Evolutionary conservation across 2,888 invertebrate species (phyloP).

Genomic region (Muscina levida): DNA sequence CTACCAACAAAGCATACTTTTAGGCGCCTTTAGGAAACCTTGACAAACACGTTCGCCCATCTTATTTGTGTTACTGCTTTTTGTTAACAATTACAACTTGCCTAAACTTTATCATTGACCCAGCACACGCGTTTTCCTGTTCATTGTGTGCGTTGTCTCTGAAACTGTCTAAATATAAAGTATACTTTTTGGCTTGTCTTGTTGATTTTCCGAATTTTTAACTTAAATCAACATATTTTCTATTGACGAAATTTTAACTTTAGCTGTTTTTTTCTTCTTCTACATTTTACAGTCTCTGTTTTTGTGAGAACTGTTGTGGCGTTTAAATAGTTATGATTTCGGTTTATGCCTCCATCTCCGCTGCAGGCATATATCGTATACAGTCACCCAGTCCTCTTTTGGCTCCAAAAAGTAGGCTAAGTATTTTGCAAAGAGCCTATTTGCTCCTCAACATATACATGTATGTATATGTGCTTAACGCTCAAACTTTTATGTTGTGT

Average conservation of each 20-base stretch:
- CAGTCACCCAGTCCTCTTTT: not conserved
- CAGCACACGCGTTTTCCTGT: constrained; percentile 1
- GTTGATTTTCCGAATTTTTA: no score
- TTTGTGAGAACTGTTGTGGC: no score
- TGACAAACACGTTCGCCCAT: not conserved
- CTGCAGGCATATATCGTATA: not conserved
- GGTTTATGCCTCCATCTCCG: not conserved
- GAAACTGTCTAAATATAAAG: constrained; percentile 7
- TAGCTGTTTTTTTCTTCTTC: constrained; percentile 1
- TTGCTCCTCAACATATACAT: not conserved
- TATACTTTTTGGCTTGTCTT: constrained; percentile 6
- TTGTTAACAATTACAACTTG: not conserved
- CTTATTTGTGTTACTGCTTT: no score
- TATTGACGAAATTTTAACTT: not conserved
- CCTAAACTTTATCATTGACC: not conserved
- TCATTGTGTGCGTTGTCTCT: no score
- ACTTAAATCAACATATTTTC: constrained; percentile 16
- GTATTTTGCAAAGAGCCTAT: constrained; percentile 39
- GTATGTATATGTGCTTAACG: not conserved
- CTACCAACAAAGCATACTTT: not conserved
- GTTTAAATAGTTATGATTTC: constrained; percentile 6
- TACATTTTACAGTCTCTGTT: no score
- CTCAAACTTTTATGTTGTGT: constrained; percentile 21
- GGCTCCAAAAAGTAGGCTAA: constrained; percentile 39
- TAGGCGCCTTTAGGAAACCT: constrained; percentile 7